Conservation (phyloP, 2,888 invertebrate genomes). For the Rhopalosiphum nymphaeae region DNA sequence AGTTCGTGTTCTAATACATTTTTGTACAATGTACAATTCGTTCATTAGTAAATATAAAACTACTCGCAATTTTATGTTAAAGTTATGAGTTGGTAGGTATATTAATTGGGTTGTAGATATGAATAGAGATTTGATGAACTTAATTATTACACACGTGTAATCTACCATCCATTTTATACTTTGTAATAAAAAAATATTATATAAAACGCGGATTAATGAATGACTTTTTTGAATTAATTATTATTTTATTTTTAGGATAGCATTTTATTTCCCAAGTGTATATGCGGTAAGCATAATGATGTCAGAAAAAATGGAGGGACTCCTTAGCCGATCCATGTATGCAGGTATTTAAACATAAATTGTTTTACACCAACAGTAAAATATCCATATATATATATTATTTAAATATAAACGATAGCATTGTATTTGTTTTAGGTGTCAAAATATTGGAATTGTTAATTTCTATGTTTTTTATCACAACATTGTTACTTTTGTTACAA, state of each 20-base stretch:
- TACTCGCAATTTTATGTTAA: not conserved
- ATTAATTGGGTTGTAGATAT: not conserved
- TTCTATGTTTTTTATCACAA: conserved; percentile 39
- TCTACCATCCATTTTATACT: not conserved
- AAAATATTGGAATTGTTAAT: conserved; percentile 36
- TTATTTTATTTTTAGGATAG: conserved; percentile 13
- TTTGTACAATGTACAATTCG: not conserved
- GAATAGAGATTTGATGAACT: not conserved
- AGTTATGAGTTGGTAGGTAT: not conserved
- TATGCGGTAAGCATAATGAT: conserved; percentile 34
- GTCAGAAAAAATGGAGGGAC: conserved; percentile 55
- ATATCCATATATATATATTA: not conserved
- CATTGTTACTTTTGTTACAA: not conserved
- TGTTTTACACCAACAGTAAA: not conserved
- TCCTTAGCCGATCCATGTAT: conserved; percentile 43
- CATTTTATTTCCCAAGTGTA: conserved; percentile 24
- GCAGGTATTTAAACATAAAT: conserved; percentile 14
- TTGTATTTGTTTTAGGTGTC: conserved; percentile 33
- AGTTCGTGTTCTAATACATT: not conserved
- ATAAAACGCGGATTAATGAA: not conserved
- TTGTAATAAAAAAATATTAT: not conserved
- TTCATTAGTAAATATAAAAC: not conserved
- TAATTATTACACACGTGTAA: not conserved
- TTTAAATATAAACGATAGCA: not conserved
- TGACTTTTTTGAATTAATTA: not conserved